Evolutionary conservation across 2,888 invertebrate genomes (phyloP).

Genomic region (Dexiosoma caninum): DNA sequence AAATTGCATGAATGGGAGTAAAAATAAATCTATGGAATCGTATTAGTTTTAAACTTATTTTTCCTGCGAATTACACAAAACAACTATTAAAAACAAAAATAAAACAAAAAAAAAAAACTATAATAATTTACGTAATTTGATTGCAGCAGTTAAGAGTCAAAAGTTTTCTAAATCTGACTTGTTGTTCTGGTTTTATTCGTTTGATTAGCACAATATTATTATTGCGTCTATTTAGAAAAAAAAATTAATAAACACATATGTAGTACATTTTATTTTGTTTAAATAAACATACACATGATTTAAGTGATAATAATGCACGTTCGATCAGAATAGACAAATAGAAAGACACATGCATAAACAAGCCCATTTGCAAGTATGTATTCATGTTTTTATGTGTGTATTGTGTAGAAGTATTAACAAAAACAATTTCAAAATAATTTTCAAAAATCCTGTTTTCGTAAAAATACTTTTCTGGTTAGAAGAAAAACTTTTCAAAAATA

Average conservation of each 20-base stretch:
- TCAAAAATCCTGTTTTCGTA: too few species aligned
- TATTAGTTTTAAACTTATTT: constrained; percentile 59
- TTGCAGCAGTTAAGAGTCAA: constrained; percentile 62
- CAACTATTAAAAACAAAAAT: constrained; percentile 49
- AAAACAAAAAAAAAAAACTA: constrained; percentile 26
- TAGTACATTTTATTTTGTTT: constrained; percentile 14
- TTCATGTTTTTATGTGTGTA: background rate
- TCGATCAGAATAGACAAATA: constrained; percentile 19
- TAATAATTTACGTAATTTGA: constrained; percentile 62
- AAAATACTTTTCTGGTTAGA: too few species aligned
- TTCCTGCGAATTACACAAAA: constrained; percentile 50
- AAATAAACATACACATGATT: constrained; percentile 58
- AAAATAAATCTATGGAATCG: constrained; percentile 52
- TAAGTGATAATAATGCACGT: constrained; percentile 47
- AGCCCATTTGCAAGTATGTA: background rate
- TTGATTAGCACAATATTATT: constrained; percentile 59
- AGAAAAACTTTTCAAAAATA: too few species aligned
- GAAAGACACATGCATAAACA: background rate
- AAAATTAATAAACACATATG: background rate
- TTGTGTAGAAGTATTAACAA: too few species aligned
- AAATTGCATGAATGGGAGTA: constrained; percentile 25
- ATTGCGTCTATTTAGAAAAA: constrained; percentile 51
- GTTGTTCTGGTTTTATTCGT: constrained; percentile 61
- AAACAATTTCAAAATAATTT: too few species aligned
- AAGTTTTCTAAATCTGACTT: constrained; percentile 58